Evolutionary conservation across 2,797 vertebrate species (phyloP).

Genomic region (Chanos chanos): DNA sequence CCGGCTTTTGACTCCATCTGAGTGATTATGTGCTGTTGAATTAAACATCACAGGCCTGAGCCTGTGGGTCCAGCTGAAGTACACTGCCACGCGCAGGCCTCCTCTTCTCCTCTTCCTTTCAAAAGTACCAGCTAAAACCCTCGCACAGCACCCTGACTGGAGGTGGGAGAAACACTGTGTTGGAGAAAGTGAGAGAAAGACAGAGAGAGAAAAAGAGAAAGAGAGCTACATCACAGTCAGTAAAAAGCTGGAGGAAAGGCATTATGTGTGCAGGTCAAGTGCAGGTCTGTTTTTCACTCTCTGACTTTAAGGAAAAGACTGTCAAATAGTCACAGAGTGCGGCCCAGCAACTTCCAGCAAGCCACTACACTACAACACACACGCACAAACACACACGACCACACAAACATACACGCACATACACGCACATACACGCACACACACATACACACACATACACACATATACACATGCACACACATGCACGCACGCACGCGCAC

Average conservation of each 20-base stretch:
- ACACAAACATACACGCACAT: background rate
- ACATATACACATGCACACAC: background rate
- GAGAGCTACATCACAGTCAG: slow-evolving; percentile 24
- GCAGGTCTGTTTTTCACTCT: slow-evolving; percentile 10
- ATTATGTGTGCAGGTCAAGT: slow-evolving; percentile 13
- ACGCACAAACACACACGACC: background rate
- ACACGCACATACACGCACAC: slow-evolving; percentile 5
- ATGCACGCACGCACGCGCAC: background rate
- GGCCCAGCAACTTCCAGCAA: slow-evolving; percentile 1
- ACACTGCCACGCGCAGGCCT: slow-evolving; percentile 53
- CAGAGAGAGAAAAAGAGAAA: background rate
- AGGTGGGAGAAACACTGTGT: slow-evolving; percentile 2
- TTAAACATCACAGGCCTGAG: slow-evolving; percentile 82
- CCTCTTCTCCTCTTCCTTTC: slow-evolving; percentile 72
- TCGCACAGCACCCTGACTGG: background rate
- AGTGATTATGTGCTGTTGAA: slow-evolving; percentile 81
- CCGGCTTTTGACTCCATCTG: slow-evolving; percentile 73
- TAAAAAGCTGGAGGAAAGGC: slow-evolving; percentile 6
- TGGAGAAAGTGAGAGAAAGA: slow-evolving; percentile 9
- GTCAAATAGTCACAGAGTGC: background rate
- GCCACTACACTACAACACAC: background rate
- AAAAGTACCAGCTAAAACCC: slow-evolving; percentile 59
- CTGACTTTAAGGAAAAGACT: slow-evolving; percentile 19
- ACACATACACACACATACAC: background rate
- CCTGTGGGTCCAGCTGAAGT: slow-evolving; percentile 71